Base-by-base conservation (phyloP, 1,140 invertebrate genomes). In the Probaryconus sp. region DNA sequence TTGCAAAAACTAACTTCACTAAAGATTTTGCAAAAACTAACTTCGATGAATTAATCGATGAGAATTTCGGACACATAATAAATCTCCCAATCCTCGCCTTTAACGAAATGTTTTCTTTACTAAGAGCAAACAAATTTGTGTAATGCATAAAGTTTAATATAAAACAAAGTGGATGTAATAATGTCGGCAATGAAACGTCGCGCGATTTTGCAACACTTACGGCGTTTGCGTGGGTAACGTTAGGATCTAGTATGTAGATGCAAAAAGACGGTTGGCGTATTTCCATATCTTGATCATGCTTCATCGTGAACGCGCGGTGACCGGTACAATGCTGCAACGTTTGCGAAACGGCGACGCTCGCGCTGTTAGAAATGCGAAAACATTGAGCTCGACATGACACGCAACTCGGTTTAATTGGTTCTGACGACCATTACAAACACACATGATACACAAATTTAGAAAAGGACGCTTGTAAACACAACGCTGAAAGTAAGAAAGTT, bases 281-380 rank as follows among this genome's bases (percentile, higher is more conserved):
- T 76, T 76, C 73, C 73, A 76, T 76, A 76, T 76, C 73, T 76
- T 71, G 73, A 76, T 76, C 73, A 64, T 69, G 73, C 73, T 71
- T 71, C 73, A 71, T 76, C 73, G 73, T 56, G 73, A 70, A 70
- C 73, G 70, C 72, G 61, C 72, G 65, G 72, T 70, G 72, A 76
- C 72, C 65, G 65, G 65, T 65, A 76, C 72, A 76, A 76, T 70
- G 73, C 58, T 43, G 60, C 65, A 69, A 61, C 37, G 67, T 76
- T 76, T 76, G 73, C 73, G 73, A 70, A 76, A 76, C 67, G 65
- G 33, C 48, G 67, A 61, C 60, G 55, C 48, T 65, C 37, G 65
- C 65, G 65, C 43, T 67, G 17, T 63, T 71, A 56, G 73, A 76
- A 76, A 76, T 58, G 73, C 73, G 73, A 76, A 76, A 76, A 76